These are phyloP conservation scores for Chaetura pelagica DNA, from an alignment of 2,113 vertebrate genomes.

Conservation along the genomic window DNA sequence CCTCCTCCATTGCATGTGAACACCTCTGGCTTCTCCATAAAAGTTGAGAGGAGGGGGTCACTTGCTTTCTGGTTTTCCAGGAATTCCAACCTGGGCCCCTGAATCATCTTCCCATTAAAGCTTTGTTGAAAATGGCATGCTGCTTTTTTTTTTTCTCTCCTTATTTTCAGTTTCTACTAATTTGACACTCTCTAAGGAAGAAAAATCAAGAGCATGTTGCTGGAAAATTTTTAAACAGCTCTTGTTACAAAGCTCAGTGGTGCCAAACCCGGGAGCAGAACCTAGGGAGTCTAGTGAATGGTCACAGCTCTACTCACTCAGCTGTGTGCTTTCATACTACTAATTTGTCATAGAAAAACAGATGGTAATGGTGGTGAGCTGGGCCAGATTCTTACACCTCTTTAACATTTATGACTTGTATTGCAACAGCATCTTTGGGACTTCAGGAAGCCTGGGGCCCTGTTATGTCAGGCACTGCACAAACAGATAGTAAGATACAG, in stretches of 20 bases:
- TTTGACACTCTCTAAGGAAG: slow-evolving; percentile 27
- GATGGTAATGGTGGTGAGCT: not conserved
- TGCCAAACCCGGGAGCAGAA: slow-evolving; percentile 49
- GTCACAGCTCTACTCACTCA: slow-evolving; percentile 43
- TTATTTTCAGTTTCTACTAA: slow-evolving; percentile 38
- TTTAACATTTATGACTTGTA: slow-evolving; percentile 29
- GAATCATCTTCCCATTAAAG: slow-evolving; percentile 44
- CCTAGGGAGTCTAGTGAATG: not conserved
- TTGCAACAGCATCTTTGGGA: slow-evolving; percentile 56
- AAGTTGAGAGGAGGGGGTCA: not conserved
- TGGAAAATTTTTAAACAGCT: slow-evolving; percentile 39
- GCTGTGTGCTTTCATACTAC: not conserved
- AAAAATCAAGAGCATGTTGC: slow-evolving; percentile 14
- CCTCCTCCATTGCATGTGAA: not conserved
- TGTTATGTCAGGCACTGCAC: not conserved
- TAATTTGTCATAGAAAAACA: slow-evolving; percentile 54
- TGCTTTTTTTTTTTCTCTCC: not conserved
- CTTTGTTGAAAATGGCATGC: slow-evolving; percentile 6
- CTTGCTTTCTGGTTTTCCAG: slow-evolving; percentile 29
- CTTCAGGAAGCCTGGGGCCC: slow-evolving; percentile 46
- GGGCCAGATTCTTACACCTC: slow-evolving; percentile 50
- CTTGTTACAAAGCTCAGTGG: fast-evolving
- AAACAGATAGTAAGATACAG: slow-evolving; percentile 41
- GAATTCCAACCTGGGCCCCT: not conserved
- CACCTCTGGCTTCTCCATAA: not conserved